Percentiles rank a stretch among this genome's conserved stretches.
Evolutionary conservation across 2,797 vertebrate genomes (phyloP).

Genomic region (Falco cherrug): DNA sequence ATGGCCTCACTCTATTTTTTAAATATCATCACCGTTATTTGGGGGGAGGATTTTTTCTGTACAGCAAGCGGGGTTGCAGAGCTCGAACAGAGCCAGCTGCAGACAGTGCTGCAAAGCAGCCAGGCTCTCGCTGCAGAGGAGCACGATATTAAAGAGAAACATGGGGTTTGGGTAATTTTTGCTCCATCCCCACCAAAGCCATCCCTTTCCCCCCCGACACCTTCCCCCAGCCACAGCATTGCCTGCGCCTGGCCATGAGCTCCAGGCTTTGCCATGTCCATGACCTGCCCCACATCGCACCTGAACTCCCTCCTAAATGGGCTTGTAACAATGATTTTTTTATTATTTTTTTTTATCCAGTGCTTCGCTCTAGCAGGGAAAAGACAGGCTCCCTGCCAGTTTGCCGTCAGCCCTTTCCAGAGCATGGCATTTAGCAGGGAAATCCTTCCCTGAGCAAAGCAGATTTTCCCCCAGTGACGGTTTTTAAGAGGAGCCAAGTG

Average conservation of each 20-base stretch:
- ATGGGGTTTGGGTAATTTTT: background rate
- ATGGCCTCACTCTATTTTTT: background rate
- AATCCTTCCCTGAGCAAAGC: background rate
- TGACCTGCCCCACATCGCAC: background rate
- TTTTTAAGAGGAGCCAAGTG: background rate
- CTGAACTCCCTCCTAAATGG: background rate
- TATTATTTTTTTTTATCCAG: background rate
- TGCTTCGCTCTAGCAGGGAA: background rate
- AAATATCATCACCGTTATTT: background rate
- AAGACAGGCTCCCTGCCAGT: background rate
- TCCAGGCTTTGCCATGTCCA: accelerated
- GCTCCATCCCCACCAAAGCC: background rate
- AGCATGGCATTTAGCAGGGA: background rate
- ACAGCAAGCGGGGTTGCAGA: background rate
- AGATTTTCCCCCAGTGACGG: background rate
- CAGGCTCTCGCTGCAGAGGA: accelerated
- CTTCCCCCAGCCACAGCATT: background rate
- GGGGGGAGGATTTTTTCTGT: background rate
- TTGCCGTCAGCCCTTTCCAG: background rate
- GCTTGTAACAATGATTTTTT: background rate
- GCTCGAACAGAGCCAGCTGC: background rate
- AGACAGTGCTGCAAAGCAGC: background rate
- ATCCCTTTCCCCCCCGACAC: background rate
- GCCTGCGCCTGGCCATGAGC: background rate
- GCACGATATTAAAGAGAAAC: background rate